Conservation (phyloP, 2,888 invertebrate genomes). For the Xestia ashworthii region DNA sequence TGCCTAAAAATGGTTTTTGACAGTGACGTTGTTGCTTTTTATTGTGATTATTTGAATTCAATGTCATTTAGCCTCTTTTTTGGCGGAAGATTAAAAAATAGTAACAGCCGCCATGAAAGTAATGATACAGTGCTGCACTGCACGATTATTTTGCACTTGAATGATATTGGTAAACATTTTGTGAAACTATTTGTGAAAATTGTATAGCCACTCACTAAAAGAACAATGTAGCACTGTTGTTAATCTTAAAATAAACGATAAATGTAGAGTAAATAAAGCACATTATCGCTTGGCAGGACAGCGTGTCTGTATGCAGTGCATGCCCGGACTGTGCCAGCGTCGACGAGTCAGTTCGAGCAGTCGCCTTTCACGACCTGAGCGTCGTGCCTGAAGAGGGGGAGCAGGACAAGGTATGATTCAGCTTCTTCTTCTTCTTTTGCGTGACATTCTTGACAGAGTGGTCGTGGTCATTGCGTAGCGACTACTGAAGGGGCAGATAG, state of each 20-base stretch:
- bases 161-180: neutral
- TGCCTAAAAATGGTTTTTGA: conserved; percentile 38
- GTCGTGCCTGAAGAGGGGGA: conserved; percentile 94
- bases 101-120: neutral
- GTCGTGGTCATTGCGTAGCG: neutral
- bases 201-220: neutral
- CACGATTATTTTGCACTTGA: neutral
- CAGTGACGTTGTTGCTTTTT: conserved; percentile 32
- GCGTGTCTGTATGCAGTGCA: conserved; percentile 89
- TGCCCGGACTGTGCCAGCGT: conserved; percentile 89
- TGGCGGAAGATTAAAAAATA: neutral
- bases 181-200: neutral
- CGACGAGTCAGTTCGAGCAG: conserved; percentile 79
- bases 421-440: too few species aligned
- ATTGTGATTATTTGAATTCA: neutral
- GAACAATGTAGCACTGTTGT: neutral
- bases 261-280: conserved; percentile 78
- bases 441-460: neutral
- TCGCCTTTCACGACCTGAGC: conserved; percentile 94
- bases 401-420: conserved; percentile 73
- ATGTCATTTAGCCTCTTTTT: neutral
- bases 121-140: neutral
- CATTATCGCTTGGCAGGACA: conserved; percentile 88
- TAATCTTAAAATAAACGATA: neutral
- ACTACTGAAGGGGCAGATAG: neutral